Evolutionary conservation across 2,888 invertebrate genomes (phyloP).

Genomic region (Lasioglossum calceatum): DNA sequence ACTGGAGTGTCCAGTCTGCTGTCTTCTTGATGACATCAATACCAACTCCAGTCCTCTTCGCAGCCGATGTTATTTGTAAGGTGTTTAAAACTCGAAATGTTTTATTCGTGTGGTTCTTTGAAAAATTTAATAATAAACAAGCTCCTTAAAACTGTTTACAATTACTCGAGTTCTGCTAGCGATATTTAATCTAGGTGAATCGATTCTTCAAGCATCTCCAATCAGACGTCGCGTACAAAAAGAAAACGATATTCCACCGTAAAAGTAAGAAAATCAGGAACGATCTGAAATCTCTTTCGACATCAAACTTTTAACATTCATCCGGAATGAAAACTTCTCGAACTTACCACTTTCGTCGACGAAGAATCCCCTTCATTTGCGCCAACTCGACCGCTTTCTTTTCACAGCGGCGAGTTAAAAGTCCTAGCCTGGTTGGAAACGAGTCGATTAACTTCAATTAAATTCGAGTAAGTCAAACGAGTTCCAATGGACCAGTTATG

Average conservation of each 20-base stretch:
- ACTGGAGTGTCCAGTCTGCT: no score
- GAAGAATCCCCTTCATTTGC: constrained; percentile 15
- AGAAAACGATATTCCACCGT: not conserved
- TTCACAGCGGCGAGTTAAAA: constrained; percentile 16
- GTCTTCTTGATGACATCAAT: no score
- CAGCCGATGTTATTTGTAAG: no score
- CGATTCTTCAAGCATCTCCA: not conserved
- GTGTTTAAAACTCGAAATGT: no score
- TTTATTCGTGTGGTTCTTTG: no score
- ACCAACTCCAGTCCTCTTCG: no score
- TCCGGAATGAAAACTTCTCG: constrained; percentile 8
- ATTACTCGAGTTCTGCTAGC: not conserved
- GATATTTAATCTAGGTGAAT: no score
- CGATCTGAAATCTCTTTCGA: not conserved
- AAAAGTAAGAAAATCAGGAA: not conserved
- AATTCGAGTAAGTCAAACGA: constrained; percentile 1
- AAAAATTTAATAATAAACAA: no score
- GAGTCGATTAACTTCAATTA: constrained; percentile 17
- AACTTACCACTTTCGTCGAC: constrained; percentile 20
- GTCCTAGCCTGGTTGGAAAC: not conserved
- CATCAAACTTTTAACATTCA: constrained; percentile 23
- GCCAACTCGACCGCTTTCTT: constrained; percentile 4
- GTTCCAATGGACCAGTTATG: constrained; percentile 2
- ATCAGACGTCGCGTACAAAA: not conserved
- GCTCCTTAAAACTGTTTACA: no score